Percentiles rank a stretch among this genome's conserved stretches.
phyloP scores from a whole-genome alignment of 2,113 vertebrate genomes.

The Myodes glareolus region DNA sequence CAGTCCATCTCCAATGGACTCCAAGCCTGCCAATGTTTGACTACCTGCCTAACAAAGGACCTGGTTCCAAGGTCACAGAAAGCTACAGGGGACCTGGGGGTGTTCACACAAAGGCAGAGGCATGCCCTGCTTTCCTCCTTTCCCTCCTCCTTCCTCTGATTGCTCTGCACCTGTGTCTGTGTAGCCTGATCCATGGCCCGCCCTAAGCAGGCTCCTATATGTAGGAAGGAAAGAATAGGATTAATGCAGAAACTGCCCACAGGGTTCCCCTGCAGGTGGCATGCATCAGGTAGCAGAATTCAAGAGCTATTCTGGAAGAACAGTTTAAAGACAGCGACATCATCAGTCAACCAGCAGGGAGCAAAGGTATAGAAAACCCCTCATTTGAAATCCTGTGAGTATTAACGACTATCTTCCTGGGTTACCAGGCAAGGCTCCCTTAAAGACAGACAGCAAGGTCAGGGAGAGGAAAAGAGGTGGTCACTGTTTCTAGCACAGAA shows the following conservation, averaged over 20 bases:
- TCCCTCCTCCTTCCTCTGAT: neutral
- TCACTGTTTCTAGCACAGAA: neutral
- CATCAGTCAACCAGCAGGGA: neutral
- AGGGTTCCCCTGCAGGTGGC: neutral
- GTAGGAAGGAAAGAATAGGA: neutral
- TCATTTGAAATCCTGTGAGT: constrained; percentile 40
- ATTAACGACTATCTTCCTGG: neutral
- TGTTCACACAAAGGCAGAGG: neutral
- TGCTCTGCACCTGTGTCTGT: neutral
- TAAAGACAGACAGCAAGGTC: neutral
- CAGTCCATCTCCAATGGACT: too few relatives aligned
- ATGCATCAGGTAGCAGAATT: neutral
- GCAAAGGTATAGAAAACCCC: neutral
- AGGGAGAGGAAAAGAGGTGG: neutral
- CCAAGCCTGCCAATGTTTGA: neutral
- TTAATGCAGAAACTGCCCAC: neutral
- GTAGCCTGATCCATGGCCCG: constrained; percentile 29
- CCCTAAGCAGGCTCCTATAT: constrained; percentile 39
- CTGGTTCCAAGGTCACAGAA: neutral
- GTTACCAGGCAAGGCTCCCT: neutral
- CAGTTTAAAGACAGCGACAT: neutral
- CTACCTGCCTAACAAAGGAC: neutral
- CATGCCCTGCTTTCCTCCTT: neutral
- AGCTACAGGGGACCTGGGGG: neutral
- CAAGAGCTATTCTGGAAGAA: neutral